A percentile compares a stretch with the other conserved stretches of the same genome.
Evolutionary conservation across 2,113 vertebrate genomes (phyloP).

Genomic region (Sclerurus mexicanus): DNA sequence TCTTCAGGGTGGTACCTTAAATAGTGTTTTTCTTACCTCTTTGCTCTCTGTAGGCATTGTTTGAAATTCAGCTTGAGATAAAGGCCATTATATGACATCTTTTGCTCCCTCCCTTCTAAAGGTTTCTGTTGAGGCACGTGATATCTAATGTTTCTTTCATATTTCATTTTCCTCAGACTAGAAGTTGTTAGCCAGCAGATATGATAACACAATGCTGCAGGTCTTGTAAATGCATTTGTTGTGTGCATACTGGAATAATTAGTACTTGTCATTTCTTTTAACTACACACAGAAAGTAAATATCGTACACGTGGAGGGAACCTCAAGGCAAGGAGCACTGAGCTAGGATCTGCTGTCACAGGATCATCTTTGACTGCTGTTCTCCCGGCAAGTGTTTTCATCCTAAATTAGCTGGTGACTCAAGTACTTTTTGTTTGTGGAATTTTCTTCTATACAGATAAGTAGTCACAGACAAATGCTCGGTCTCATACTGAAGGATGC

Average conservation of each 20-base stretch:
- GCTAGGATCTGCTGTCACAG: slow-evolving; percentile 20
- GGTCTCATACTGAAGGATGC: not conserved
- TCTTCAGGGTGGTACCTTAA: not conserved
- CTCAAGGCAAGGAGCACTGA: slow-evolving; percentile 40
- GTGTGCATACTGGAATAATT: not conserved
- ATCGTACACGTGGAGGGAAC: slow-evolving; percentile 57
- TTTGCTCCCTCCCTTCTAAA: not conserved
- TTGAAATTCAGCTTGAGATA: not conserved
- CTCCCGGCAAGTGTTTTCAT: slow-evolving; percentile 69
- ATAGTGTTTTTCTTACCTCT: not conserved
- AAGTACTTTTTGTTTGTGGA: not conserved
- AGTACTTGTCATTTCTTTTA: not conserved
- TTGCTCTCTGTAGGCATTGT: not conserved
- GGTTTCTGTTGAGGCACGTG: not conserved
- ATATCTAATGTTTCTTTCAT: not conserved
- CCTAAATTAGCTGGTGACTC: not conserved
- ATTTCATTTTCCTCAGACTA: not conserved
- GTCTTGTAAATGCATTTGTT: not conserved
- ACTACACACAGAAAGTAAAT: slow-evolving; percentile 29
- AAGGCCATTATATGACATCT: not conserved
- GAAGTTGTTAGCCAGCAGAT: not conserved
- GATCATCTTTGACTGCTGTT: slow-evolving; percentile 35
- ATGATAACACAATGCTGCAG: not conserved
- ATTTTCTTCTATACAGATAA: not conserved
- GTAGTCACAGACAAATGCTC: not conserved